Conservation (phyloP, 2,113 vertebrate genomes). For the Nothobranchius kuhntae region DNA sequence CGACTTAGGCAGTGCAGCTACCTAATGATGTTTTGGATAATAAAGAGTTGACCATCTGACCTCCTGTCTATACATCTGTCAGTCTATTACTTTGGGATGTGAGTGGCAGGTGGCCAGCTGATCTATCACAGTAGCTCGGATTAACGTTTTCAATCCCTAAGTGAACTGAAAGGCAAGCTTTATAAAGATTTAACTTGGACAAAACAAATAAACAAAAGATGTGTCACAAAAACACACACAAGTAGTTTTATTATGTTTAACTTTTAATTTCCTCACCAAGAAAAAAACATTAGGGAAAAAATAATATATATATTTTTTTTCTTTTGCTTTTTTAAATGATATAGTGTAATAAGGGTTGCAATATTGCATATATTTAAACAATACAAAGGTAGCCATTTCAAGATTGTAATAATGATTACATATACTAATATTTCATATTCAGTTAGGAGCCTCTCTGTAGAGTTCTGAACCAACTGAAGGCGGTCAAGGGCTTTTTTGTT, state of each 20-base stretch:
- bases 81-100: slow-evolving; percentile 64
- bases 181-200: slow-evolving; percentile 19
- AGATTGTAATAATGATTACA: not conserved
- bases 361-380: no score
- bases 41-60: slow-evolving; percentile 70
- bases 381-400: no score
- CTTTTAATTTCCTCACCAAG: no score
- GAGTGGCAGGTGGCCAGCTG: slow-evolving; percentile 71
- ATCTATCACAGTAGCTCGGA: slow-evolving; percentile 40
- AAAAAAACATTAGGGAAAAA: no score
- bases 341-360: no score
- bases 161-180: slow-evolving; percentile 46
- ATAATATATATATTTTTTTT: no score
- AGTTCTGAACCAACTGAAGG: no score
- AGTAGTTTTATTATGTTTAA: not conserved
- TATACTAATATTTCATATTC: no score
- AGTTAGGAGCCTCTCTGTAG: no score
- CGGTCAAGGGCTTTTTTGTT: no score
- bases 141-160: slow-evolving; percentile 47
- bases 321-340: no score
- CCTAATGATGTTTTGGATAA: slow-evolving; percentile 56
- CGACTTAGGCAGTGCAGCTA: slow-evolving; percentile 34
- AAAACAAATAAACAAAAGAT: slow-evolving; percentile 12
- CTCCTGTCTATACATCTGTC: slow-evolving; percentile 69
- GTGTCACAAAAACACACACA: not conserved